A percentile compares a stretch with the other conserved stretches of the same genome.
phyloP scores from a whole-genome alignment of 1,140 invertebrate species.

The Anthonomus grandis region DNA sequence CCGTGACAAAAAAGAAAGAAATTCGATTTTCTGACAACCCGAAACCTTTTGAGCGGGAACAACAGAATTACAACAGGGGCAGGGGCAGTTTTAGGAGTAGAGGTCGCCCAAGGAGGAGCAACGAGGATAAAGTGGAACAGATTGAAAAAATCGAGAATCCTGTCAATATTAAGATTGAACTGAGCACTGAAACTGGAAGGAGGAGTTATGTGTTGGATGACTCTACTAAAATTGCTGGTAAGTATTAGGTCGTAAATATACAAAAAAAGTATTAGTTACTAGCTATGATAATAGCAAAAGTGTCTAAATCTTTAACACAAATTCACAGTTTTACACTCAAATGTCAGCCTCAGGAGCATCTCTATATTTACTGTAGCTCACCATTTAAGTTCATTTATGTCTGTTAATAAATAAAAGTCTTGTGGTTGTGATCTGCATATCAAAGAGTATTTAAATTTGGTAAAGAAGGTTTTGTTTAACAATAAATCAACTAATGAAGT shows the following conservation, averaged over 20 bases:
- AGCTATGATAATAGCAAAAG: background rate
- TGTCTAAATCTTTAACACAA: background rate
- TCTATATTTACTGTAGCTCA: background rate
- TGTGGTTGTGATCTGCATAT: no score
- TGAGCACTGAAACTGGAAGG: slow-evolving; percentile 30
- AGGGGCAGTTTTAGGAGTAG: background rate
- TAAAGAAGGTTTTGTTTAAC: no score
- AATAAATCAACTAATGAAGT: no score
- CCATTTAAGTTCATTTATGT: background rate
- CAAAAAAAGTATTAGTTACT: no score
- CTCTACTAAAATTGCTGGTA: slow-evolving; percentile 26
- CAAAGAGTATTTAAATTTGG: no score
- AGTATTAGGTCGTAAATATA: background rate
- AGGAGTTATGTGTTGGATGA: slow-evolving; percentile 30
- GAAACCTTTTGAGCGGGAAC: background rate
- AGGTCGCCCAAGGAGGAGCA: background rate
- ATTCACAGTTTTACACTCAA: background rate
- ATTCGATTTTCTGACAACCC: slow-evolving; percentile 14
- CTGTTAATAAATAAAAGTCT: background rate
- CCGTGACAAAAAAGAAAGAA: slow-evolving; percentile 15
- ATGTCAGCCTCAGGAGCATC: no score
- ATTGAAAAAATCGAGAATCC: slow-evolving; percentile 25
- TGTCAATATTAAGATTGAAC: slow-evolving; percentile 32
- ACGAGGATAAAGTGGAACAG: background rate
- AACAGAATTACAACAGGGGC: background rate